phyloP scores from a whole-genome alignment of 1,140 invertebrate species.

The Yoshiicerus persimilis region DNA sequence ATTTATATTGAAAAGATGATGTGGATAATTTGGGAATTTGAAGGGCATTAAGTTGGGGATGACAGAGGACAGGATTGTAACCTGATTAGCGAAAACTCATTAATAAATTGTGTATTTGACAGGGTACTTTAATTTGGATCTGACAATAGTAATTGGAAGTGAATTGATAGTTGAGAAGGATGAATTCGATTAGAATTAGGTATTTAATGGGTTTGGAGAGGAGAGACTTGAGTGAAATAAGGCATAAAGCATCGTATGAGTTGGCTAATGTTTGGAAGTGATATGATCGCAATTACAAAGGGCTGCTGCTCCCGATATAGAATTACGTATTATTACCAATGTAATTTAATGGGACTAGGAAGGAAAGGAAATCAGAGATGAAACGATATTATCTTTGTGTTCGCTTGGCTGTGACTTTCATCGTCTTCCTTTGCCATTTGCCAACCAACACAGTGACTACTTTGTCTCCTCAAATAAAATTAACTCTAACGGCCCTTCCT shows the following conservation, averaged over 20 bases:
- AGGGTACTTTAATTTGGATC: not conserved
- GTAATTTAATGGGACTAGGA: not conserved
- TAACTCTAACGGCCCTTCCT: not conserved
- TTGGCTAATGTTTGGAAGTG: not conserved
- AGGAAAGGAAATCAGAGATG: not conserved
- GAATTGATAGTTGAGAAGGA: not conserved
- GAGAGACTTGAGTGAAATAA: not conserved
- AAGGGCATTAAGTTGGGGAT: too few relatives aligned
- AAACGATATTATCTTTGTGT: not conserved
- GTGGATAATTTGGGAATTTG: too few relatives aligned
- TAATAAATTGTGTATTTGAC: not conserved
- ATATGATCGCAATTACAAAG: not conserved
- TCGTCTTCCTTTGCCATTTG: not conserved
- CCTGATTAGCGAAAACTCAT: not conserved
- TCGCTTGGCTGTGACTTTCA: not conserved
- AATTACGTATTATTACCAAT: not conserved
- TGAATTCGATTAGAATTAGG: not conserved
- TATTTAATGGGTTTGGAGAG: not conserved
- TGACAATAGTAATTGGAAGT: not conserved
- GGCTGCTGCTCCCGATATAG: not conserved
- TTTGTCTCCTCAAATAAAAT: not conserved
- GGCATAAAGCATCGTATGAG: not conserved
- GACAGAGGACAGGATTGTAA: not conserved
- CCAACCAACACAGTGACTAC: not conserved
- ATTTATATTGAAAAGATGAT: too few relatives aligned